Evolutionary conservation across 1,140 invertebrate species (phyloP).

Genomic region (Pseudomyrmex cubaensis): DNA sequence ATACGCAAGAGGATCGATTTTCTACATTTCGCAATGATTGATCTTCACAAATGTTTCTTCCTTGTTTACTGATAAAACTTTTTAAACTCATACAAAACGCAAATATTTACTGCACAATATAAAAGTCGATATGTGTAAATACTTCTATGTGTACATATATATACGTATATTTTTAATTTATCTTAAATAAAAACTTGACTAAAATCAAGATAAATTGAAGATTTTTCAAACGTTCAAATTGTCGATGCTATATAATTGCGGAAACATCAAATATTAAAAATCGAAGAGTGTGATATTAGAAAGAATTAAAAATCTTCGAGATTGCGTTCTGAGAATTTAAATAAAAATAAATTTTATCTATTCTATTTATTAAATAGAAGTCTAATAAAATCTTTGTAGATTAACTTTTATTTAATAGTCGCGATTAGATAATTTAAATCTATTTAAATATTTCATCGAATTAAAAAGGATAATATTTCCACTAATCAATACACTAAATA

Average conservation of each 20-base stretch:
- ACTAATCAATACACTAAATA: too few relatives aligned
- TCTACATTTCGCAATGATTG: slow-evolving; percentile 10
- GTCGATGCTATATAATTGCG: background rate
- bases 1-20: slow-evolving; percentile 29
- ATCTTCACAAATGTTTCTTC: slow-evolving; percentile 4
- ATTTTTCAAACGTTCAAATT: background rate
- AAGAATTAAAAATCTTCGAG: background rate
- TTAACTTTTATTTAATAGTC: slow-evolving; percentile 20
- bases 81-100: background rate
- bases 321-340: background rate
- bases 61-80: background rate
- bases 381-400: background rate
- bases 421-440: background rate
- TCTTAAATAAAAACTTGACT: background rate
- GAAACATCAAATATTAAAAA: slow-evolving; percentile 6
- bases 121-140: background rate
- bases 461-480: too few relatives aligned
- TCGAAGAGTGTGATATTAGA: background rate
- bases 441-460: background rate
- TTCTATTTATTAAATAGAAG: background rate
- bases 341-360: background rate
- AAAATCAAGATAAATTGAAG: background rate
- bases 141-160: background rate
- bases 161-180: background rate
- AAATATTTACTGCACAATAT: background rate